Conservation (phyloP, 2,888 invertebrate genomes). For the Scelioninae gen. 2 region DNA sequence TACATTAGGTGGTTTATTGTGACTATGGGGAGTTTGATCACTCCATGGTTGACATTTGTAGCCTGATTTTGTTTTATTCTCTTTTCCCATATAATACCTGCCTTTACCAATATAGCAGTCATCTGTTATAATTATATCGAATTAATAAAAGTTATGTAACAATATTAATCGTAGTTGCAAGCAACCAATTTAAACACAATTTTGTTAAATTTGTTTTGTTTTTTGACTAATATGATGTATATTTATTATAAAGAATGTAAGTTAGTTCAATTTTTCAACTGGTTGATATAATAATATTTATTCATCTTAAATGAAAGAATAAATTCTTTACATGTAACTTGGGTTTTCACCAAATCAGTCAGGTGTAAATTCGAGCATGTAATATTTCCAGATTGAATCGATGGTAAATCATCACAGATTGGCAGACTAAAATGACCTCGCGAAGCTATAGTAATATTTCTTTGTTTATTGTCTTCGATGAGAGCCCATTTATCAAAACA, state of each 20-base stretch:
- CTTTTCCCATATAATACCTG: conserved; percentile 91
- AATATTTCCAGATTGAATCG: conserved; percentile 79
- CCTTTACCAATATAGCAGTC: conserved; percentile 92
- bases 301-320: too few species aligned
- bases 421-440: conserved; percentile 92
- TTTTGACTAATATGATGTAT: too few species aligned
- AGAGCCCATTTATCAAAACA: conserved; percentile 96
- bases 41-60: conserved; percentile 94
- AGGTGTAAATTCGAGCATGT: conserved; percentile 90
- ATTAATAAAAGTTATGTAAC: too few species aligned
- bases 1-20: conserved; percentile 90
- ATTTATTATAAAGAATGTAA: too few species aligned
- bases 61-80: conserved; percentile 89
- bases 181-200: too few species aligned
- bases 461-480: conserved; percentile 90
- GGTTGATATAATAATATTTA: too few species aligned
- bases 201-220: too few species aligned
- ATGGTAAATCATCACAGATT: conserved; percentile 88
- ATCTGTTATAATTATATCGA: too few species aligned
- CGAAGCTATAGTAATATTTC: conserved; percentile 86
- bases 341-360: conserved; percentile 86
- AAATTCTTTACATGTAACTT: conserved; percentile 89
- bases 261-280: too few species aligned
- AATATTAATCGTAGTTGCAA: too few species aligned
- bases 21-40: conserved; percentile 89